Base-by-base conservation (phyloP, 2,797 vertebrate species). In the Squalus acanthias region DNA sequence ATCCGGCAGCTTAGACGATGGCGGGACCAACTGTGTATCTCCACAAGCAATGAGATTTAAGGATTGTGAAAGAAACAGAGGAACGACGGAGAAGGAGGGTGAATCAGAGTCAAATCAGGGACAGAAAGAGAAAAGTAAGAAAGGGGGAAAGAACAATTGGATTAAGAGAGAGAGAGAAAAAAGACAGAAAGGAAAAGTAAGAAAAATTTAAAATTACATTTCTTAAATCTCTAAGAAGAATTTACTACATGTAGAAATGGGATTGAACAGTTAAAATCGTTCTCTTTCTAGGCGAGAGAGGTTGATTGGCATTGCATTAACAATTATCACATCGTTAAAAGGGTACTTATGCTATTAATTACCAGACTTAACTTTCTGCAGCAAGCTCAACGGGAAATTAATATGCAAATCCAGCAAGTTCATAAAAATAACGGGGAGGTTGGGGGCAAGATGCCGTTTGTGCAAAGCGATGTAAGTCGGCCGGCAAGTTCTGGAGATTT, bases 171-270 rank as follows among this genome's bases (percentile, higher is more conserved):
- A 8, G 0, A 89, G 74, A 60, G 85, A 1, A 57, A 96, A 96
- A 79, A 26, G 74, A 70, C 96, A 0, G 91, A 13, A 96, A 3
- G 3, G 93, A 0, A 29, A 96, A 89, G 15, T 94, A 97, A 96
- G 96, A 91, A 50, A 69, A 95, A 0, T 70, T 0, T 22, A 65
- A 13, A 70, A 20, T 39, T 39, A 39, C 39, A 39, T 39, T 39
- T 39, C 0, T 39, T 39, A 39, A 39, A 72, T 24, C 6, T 72
- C 70, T 72, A 9, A 72, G 26, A 72, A 26, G 70, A n/a, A 10
- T 39, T 82, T 82, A n/a, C 70, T 72, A 26, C 63, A 63, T 24
- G 70, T 26, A 22, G 12, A 82, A 82, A 46, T n/a, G 76, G 39
- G 76, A 12, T 82, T 39, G 76, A 82, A 39, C n/a, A 39, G n/a